Conservation (phyloP, 2,113 vertebrate genomes). For the Hyla sarda region DNA sequence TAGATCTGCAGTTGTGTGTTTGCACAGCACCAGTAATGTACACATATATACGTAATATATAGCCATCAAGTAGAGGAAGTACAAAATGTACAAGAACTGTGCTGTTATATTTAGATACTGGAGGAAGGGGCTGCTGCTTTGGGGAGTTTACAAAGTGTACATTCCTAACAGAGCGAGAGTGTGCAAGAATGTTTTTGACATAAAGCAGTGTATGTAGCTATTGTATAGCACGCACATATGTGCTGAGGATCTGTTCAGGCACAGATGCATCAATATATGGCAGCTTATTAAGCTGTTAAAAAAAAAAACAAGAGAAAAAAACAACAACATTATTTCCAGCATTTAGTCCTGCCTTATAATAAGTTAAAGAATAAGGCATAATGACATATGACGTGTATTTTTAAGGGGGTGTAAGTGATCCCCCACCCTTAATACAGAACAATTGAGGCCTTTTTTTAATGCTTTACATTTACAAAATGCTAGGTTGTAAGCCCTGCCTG, state of each 20-base stretch:
- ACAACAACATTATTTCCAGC: too few species aligned
- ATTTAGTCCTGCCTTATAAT: too few species aligned
- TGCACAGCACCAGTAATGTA: slow-evolving; percentile 6
- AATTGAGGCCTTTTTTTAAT: too few species aligned
- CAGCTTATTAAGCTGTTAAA: neutral
- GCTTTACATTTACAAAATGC: too few species aligned
- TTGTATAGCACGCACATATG: neutral
- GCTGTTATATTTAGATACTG: slow-evolving; percentile 2
- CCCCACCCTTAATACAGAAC: too few species aligned
- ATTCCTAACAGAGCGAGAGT: neutral
- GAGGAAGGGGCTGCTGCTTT: neutral
- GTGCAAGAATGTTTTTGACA: neutral
- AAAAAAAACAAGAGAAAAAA: too few species aligned
- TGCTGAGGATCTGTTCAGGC: neutral
- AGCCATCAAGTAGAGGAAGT: slow-evolving; percentile 1
- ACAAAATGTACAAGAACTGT: slow-evolving; percentile 23
- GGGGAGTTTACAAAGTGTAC: neutral
- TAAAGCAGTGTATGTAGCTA: neutral
- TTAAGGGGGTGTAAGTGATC: too few species aligned
- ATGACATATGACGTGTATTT: too few species aligned
- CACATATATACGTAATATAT: slow-evolving; percentile 17
- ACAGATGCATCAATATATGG: neutral
- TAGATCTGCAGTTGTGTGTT: neutral
- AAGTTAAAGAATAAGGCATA: too few species aligned
- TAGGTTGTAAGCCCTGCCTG: too few species aligned